Conservation (phyloP, 2,113 vertebrate species). For the Petromus typicus region DNA sequence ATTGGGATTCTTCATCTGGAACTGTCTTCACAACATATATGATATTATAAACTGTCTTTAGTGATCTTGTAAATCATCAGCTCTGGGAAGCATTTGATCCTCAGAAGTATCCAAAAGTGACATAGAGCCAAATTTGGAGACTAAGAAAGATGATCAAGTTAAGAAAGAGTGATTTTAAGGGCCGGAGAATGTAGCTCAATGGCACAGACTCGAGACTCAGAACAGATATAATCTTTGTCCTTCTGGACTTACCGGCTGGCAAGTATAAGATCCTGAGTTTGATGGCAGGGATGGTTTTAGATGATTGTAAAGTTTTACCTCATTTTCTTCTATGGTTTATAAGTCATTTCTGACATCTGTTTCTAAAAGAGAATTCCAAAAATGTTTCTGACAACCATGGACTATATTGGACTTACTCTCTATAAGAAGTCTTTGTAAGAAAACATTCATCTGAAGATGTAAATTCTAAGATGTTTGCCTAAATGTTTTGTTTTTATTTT, state of each 20-base stretch:
- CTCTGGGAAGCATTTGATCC: background rate
- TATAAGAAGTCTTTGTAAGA: background rate
- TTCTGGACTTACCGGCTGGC: background rate
- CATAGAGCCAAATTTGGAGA: background rate
- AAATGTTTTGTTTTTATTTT: background rate
- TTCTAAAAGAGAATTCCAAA: slow-evolving; percentile 51
- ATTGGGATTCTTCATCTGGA: slow-evolving; percentile 20
- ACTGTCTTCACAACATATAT: background rate
- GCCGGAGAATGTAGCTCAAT: no score
- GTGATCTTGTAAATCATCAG: background rate
- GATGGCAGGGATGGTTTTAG: no score
- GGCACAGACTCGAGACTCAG: background rate
- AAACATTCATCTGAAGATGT: background rate
- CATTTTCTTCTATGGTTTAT: background rate
- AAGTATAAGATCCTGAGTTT: no score
- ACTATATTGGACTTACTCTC: background rate
- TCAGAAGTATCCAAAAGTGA: slow-evolving; percentile 34
- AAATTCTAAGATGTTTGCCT: background rate
- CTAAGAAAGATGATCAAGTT: background rate
- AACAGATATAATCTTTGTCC: background rate
- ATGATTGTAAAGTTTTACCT: slow-evolving; percentile 31
- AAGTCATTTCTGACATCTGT: background rate
- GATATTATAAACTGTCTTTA: slow-evolving; percentile 12
- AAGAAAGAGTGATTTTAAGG: slow-evolving; percentile 40
- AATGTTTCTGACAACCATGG: background rate